phyloP scores from a whole-genome alignment of 2,888 invertebrate genomes.

The Dorcus hopei region DNA sequence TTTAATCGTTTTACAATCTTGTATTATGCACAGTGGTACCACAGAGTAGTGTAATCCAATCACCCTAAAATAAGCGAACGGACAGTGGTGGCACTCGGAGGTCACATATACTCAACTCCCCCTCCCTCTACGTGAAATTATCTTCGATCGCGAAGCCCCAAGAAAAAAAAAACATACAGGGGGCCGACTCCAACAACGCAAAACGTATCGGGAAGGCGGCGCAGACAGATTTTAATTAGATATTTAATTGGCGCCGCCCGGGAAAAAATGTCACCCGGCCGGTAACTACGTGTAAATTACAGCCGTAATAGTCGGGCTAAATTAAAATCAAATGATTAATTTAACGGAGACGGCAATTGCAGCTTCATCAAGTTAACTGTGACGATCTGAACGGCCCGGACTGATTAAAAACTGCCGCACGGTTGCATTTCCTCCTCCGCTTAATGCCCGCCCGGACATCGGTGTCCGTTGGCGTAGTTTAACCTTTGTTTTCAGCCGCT shows the following conservation, averaged over 20 bases:
- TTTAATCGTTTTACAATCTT: background rate
- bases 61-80: conserved; percentile 22
- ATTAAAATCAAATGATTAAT: conserved; percentile 49
- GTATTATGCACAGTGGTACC: conserved; percentile 1
- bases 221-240: conserved; percentile 20
- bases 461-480: no score
- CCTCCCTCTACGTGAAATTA: no score
- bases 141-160: no score
- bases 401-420: background rate
- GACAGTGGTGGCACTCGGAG: conserved; percentile 21
- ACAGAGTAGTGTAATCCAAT: conserved; percentile 10
- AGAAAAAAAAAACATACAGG: no score
- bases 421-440: no score
- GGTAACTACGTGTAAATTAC: conserved; percentile 45
- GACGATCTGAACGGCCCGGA: conserved; percentile 2
- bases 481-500: no score
- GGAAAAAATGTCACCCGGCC: conserved; percentile 15
- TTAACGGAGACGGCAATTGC: conserved; percentile 44
- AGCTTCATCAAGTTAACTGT: conserved; percentile 37
- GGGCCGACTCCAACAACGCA: no score
- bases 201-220: background rate
- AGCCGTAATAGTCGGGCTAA: conserved; percentile 43
- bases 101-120: conserved; percentile 14
- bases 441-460: no score
- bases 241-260: conserved; percentile 19